A percentile compares a stretch with the other conserved stretches of the same genome.
Conservation (phyloP, 2,888 invertebrate genomes). For the Eudemis profundana region DNA sequence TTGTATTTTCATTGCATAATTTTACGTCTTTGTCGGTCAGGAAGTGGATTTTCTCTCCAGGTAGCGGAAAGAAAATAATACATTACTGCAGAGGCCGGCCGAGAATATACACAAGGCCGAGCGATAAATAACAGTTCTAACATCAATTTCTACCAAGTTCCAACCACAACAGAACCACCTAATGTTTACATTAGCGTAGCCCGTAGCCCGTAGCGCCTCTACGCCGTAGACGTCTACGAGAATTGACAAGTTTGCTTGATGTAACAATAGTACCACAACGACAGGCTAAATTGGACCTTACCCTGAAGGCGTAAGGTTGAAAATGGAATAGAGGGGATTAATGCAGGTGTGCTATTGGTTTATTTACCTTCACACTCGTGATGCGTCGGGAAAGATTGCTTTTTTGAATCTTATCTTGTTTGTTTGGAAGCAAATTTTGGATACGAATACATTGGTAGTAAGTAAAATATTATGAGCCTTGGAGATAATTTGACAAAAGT, state of each 20-base stretch:
- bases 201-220: slow-evolving; percentile 33
- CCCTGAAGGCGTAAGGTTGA: not conserved
- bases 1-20: no score
- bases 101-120: no score
- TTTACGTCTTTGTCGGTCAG: no score
- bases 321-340: slow-evolving; percentile 2
- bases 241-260: slow-evolving; percentile 32
- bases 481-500: no score
- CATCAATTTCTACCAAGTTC: not conserved
- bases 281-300: not conserved
- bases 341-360: slow-evolving; percentile 30
- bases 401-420: slow-evolving; percentile 21
- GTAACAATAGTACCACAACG: not conserved
- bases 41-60: no score
- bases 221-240: slow-evolving; percentile 41
- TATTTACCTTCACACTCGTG: slow-evolving; percentile 31
- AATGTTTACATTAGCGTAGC: slow-evolving; percentile 12
- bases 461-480: no score
- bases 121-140: no score
- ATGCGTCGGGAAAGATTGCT: slow-evolving; percentile 26
- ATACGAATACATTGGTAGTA: no score
- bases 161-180: not conserved
- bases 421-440: not conserved
- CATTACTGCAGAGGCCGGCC: no score
- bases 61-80: no score